Evolutionary conservation across 2,797 vertebrate genomes (phyloP), one percentile per base, ranked within the genome.

Genomic region (Emys orbicularis): DNA sequence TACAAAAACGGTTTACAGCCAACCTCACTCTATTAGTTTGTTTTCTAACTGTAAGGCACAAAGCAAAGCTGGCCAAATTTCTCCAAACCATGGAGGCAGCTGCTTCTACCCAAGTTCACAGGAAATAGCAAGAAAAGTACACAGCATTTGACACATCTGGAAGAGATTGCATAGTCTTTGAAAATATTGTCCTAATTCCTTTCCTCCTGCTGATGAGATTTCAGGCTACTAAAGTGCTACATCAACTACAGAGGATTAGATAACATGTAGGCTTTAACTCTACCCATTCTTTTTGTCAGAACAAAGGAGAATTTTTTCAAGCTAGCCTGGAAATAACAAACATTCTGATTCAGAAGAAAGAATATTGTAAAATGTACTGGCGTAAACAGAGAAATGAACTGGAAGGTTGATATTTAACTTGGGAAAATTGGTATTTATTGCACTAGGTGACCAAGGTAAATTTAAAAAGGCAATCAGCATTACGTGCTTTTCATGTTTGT

Each of bases 121-220:
- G 97, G 93, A 97, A 97, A 97, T 96, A 96, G 96, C 96, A 97
- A 96, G 86, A 83, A 91, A 97, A 95, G 90, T 94, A 96, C 87
- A 83, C 81, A 96, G 95, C 90, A 95, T 84, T 79, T 96, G 84
- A 97, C 93, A 95, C 90, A 97, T 97, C 93, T 97, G 95, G 93
- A 98, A 97, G 47, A 93, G 83, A 97, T 97, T 87, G 93, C 81
- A 95, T 84, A 84, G 57, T 81, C 96, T 98, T 95, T 95, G 91
- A 97, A 98, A 98, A 91, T 59, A 95, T 81, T 89, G 97, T 96
- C 93, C 92, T 85, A 88, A 90, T 94, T 96, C 85, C 80, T 84
- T 91, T 97, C 83, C 86, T 93, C 95, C 91, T 91, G 83, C 92
- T 96, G 95, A 97, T 97, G 95, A 97, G 88, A 97, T 97, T 96